phyloP scores from a whole-genome alignment of 2,888 invertebrate species.

The Limnephilus marmoratus region DNA sequence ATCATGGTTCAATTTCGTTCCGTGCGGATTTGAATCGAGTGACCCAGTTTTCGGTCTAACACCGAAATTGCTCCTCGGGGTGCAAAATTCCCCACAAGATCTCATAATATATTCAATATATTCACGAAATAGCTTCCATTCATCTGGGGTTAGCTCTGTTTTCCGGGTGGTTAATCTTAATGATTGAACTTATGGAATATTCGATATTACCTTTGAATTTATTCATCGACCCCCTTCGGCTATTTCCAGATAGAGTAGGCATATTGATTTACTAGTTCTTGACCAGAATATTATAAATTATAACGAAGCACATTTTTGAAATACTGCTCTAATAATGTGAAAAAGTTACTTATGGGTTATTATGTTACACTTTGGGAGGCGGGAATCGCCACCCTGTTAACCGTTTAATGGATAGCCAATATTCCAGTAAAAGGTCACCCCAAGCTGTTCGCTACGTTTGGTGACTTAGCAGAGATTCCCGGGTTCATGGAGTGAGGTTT shows the following conservation, averaged over 20 bases:
- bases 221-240: background rate
- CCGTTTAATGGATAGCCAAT: too few relatives aligned
- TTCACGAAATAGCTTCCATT: conserved; percentile 40
- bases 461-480: too few relatives aligned
- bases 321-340: background rate
- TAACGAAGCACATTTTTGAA: background rate
- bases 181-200: conserved; percentile 12
- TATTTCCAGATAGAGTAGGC: background rate
- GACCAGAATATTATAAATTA: background rate
- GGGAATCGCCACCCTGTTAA: too few relatives aligned
- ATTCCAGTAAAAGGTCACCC: too few relatives aligned
- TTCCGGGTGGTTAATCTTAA: conserved; percentile 21
- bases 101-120: conserved; percentile 47
- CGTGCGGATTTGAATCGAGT: conserved; percentile 16
- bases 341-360: background rate
- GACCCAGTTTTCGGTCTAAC: conserved; percentile 46
- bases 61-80: conserved; percentile 48
- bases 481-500: too few relatives aligned
- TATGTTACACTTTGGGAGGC: too few relatives aligned
- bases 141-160: conserved; percentile 19
- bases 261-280: background rate
- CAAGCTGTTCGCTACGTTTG: too few relatives aligned
- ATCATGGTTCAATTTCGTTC: conserved; percentile 50
- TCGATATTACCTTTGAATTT: conserved; percentile 4
- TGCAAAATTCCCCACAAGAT: conserved; percentile 26